Evolutionary conservation across 1,140 invertebrate genomes (phyloP).

Genomic region (Zeugodacus cucurbitae): DNA sequence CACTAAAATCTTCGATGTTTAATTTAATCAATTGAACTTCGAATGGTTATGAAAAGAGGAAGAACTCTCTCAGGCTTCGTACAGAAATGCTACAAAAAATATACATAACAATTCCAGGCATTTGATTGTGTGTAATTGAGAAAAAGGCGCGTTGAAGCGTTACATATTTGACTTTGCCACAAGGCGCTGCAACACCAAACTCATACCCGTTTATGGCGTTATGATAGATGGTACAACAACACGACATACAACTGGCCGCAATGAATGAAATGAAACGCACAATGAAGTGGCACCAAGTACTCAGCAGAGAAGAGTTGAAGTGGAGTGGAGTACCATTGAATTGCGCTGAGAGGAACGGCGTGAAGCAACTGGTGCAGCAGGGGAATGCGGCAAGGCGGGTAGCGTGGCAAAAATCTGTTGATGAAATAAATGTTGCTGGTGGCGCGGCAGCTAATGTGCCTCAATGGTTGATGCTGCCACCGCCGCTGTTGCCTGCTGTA

Average conservation of each 20-base stretch:
- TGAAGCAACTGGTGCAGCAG: neutral
- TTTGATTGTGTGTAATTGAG: constrained; percentile 10
- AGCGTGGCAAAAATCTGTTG: neutral
- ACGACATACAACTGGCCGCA: neutral
- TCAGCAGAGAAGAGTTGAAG: neutral
- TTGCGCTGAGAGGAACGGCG: neutral
- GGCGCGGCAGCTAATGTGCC: neutral
- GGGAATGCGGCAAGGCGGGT: neutral
- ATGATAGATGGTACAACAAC: neutral
- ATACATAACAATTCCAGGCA: neutral
- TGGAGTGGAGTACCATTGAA: constrained; percentile 25
- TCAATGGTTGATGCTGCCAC: neutral
- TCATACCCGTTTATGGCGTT: neutral
- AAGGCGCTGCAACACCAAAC: neutral
- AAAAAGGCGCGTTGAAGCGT: constrained; percentile 3
- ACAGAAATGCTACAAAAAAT: neutral
- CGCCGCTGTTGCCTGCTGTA: neutral
- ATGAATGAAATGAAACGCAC: constrained; percentile 35
- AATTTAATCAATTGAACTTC: too few species aligned
- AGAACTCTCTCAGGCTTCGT: too few species aligned
- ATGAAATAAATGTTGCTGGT: constrained; percentile 11
- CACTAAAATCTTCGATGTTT: too few species aligned
- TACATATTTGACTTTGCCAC: neutral
- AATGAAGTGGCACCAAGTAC: constrained; percentile 28
- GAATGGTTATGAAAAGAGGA: too few species aligned